Conservation (phyloP, 2,113 vertebrate species). For the Ariopsis seemanni region DNA sequence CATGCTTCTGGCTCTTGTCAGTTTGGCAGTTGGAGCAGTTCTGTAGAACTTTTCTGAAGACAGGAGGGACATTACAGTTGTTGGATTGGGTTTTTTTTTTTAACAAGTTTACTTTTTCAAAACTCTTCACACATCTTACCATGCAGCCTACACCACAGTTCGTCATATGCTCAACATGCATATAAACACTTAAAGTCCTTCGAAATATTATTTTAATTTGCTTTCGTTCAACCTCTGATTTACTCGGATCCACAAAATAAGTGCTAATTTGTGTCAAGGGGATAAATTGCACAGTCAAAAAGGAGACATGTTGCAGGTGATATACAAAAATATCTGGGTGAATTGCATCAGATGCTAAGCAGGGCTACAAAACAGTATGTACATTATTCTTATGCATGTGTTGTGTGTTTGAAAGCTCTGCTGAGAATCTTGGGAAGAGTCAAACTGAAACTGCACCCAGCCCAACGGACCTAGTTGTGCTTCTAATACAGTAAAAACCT, state of each 20-base stretch:
- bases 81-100: background rate
- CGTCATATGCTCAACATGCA: background rate
- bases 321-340: background rate
- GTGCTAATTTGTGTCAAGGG: background rate
- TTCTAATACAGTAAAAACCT: background rate
- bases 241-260: background rate
- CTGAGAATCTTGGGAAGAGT: background rate
- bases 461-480: background rate
- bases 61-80: background rate
- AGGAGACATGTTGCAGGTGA: background rate
- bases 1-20: background rate
- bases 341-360: background rate
- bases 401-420: background rate
- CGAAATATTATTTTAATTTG: background rate
- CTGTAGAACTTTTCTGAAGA: slow-evolving; percentile 9
- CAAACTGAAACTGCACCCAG: background rate
- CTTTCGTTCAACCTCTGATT: background rate
- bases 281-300: background rate
- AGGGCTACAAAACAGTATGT: background rate
- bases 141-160: background rate
- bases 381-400: background rate
- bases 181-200: too few relatives aligned
- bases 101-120: background rate
- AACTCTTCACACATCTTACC: background rate
- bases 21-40: slow-evolving; percentile 13